phyloP scores from a whole-genome alignment of 2,113 vertebrate genomes.

The Muntiacus reevesi region DNA sequence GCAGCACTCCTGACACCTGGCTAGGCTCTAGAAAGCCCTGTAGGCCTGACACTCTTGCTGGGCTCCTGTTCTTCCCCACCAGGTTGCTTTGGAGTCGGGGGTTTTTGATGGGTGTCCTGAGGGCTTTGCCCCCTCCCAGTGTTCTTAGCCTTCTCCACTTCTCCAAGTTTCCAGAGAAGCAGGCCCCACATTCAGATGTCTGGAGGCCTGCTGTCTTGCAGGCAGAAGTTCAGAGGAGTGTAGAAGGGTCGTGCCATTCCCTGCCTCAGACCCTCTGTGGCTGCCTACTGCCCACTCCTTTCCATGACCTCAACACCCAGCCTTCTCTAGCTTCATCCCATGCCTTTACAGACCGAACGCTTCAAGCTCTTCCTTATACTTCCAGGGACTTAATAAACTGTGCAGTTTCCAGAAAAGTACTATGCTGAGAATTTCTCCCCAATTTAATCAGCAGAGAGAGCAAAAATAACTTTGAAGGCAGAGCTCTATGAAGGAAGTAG shows the following conservation, averaged over 20 bases:
- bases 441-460: not conserved
- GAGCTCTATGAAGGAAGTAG: not conserved
- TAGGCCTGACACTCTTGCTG: rapidly evolving
- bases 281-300: not conserved
- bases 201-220: not conserved
- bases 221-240: not conserved
- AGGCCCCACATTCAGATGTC: not conserved
- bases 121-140: not conserved
- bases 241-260: not conserved
- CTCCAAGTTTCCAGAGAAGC: not conserved
- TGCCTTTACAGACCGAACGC: not conserved
- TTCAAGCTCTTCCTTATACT: not conserved
- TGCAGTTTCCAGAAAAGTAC: not conserved
- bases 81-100: not conserved
- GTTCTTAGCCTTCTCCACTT: not conserved
- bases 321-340: not conserved
- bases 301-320: not conserved
- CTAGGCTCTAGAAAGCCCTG: not conserved
- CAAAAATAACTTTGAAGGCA: not conserved
- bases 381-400: not conserved
- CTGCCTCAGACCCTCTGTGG: not conserved
- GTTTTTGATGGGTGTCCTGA: not conserved
- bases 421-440: not conserved
- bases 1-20: not conserved
- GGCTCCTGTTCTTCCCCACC: not conserved